Conservation (phyloP, 2,113 vertebrate genomes). For the Chionomys nivalis region DNA sequence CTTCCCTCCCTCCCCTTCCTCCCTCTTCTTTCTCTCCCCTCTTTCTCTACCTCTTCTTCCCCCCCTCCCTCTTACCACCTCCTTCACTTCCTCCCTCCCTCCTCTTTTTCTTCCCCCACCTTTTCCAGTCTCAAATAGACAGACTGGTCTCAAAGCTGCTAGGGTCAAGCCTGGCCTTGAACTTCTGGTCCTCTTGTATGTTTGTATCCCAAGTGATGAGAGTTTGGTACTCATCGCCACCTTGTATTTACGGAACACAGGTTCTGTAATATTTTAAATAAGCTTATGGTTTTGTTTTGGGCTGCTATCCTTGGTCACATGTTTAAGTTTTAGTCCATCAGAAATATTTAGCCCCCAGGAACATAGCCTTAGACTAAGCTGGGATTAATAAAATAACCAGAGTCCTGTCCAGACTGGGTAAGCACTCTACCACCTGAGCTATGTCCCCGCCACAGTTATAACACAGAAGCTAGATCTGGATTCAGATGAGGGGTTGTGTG, state of each 20-base stretch:
- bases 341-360: background rate
- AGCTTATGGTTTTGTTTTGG: background rate
- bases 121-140: background rate
- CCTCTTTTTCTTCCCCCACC: too few relatives aligned
- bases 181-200: background rate
- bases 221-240: background rate
- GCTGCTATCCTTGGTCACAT: background rate
- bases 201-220: background rate
- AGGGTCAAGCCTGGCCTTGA: background rate
- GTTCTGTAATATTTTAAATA: background rate
- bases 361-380: background rate
- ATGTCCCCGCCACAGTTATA: background rate
- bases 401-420: background rate
- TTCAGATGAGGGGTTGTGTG: background rate
- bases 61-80: background rate
- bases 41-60: background rate
- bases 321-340: background rate
- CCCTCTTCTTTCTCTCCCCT: background rate
- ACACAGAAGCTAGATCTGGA: background rate
- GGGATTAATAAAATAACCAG: background rate
- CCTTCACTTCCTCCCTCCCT: background rate
- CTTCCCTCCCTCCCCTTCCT: background rate
- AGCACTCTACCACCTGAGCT: background rate
- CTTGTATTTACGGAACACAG: background rate
- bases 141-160: background rate